phyloP scores from a whole-genome alignment of 2,797 vertebrate genomes.

The Megaceryle alcyon region DNA sequence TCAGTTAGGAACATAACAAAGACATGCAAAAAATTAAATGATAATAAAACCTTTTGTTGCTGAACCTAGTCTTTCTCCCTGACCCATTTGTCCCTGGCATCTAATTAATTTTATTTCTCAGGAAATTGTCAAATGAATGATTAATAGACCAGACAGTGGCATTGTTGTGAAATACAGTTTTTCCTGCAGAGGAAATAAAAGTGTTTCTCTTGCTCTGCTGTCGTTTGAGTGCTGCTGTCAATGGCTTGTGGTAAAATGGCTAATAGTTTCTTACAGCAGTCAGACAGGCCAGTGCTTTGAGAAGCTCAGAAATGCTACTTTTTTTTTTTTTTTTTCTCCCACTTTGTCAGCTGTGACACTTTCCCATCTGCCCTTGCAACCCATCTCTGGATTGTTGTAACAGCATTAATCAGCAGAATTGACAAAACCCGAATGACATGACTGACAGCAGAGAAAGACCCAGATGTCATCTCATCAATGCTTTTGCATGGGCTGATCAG shows the following conservation, averaged over 20 bases:
- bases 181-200: neutral
- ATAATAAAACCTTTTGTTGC: neutral
- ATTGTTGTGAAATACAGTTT: neutral
- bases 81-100: neutral
- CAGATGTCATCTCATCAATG: neutral
- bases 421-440: neutral
- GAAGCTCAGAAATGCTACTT: neutral
- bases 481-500: neutral
- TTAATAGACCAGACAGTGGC: neutral
- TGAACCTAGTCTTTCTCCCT: neutral
- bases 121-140: neutral
- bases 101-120: neutral
- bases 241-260: neutral
- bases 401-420: neutral
- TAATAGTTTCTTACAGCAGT: neutral
- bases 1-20: neutral
- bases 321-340: no score
- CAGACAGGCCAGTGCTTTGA: neutral
- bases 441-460: slow-evolving; percentile 28
- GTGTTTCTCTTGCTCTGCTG: neutral
- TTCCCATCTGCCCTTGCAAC: slow-evolving; percentile 18
- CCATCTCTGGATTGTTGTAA: neutral
- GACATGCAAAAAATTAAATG: neutral
- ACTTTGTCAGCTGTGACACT: neutral
- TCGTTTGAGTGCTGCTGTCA: neutral